Conservation (phyloP, 1,140 invertebrate species). For the Globodera ellingtonae region DNA sequence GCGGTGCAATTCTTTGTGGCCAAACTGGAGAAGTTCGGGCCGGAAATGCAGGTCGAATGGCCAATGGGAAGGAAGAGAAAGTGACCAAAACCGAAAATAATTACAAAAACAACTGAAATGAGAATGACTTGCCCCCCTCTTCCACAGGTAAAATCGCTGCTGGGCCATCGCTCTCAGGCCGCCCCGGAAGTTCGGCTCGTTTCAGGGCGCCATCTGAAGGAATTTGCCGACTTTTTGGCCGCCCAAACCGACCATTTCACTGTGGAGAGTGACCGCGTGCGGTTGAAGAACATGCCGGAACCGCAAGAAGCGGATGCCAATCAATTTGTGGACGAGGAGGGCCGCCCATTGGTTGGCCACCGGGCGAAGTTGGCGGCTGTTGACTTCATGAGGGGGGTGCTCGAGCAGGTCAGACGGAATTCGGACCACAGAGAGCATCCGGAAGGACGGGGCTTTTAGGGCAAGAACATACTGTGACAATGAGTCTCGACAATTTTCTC, state of each 20-base stretch:
- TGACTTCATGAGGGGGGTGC: slow-evolving; percentile 61
- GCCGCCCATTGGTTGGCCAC: slow-evolving; percentile 60
- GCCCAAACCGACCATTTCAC: slow-evolving; percentile 84
- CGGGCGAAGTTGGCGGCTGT: slow-evolving; percentile 65
- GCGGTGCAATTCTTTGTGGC: slow-evolving; percentile 91
- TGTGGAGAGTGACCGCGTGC: slow-evolving; percentile 81
- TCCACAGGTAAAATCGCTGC: slow-evolving; percentile 75
- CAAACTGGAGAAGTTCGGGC: slow-evolving; percentile 84
- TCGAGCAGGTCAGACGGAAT: slow-evolving; percentile 51
- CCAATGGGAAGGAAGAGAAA: too few species aligned
- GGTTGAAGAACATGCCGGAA: slow-evolving; percentile 71
- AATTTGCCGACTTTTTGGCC: slow-evolving; percentile 85
- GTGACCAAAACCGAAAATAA: too few species aligned
- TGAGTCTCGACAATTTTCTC: too few species aligned
- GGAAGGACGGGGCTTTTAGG: too few species aligned
- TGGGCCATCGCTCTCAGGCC: slow-evolving; percentile 88
- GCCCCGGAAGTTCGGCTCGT: slow-evolving; percentile 92
- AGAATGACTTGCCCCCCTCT: not conserved
- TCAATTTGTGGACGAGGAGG: slow-evolving; percentile 64
- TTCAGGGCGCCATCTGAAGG: slow-evolving; percentile 86
- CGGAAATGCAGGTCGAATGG: slow-evolving; percentile 74
- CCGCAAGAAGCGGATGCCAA: slow-evolving; percentile 48
- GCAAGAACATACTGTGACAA: too few species aligned
- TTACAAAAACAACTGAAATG: not conserved
- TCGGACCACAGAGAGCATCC: too few species aligned